Evolutionary conservation across 2,113 vertebrate genomes (phyloP), one percentile per base, ranked within the genome.

Genomic region (Microcebus griseorufus): DNA sequence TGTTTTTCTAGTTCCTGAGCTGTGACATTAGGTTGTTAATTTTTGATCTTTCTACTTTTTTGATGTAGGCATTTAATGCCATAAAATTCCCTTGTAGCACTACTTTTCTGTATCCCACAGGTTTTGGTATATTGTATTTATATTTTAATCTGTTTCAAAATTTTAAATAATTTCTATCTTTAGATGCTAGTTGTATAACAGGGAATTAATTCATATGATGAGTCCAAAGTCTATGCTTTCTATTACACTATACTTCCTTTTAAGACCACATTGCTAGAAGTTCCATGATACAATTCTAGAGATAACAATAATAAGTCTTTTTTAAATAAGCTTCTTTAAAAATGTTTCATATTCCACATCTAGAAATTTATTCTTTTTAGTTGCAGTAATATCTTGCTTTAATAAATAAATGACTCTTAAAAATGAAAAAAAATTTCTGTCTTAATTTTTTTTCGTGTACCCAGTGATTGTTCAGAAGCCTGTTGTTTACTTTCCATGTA

Each of bases 331-430:
- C 9, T 84, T 9, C 29, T 90, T 86, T 18, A 64, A 70, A 85
- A 29, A 32, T 39, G 1, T 67, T 94, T 93, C 55, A 64, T 53
- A 73, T 53, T 14, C 8, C 27, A 90, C 8, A 83, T 39, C 25
- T 69, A 82, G 27, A 93, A 39, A 94, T 86, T 14, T 79, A 67
- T 84, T 96, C 25, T 79, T 72, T 9, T 93, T 73, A 51, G 29
- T 67, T 70, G 10, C 18, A 62, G 18, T 3, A 37, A 51, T n/a
- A 73, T 39, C 25, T 53, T 20, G n/a, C 34, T 89, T 95, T 81
- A 85, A 79, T 55, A 81, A 92, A 60, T 89, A 91, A 95, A 75
- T 42, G 87, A 92, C 20, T 86, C 45, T 79, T 10, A 95, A 73
- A 94, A 84, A 53, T 79, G 17, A 39, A 72, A 97, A 81, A 78